Base-by-base conservation (phyloP, 2,888 invertebrate species). In the Rhopalosiphum nymphaeae region DNA sequence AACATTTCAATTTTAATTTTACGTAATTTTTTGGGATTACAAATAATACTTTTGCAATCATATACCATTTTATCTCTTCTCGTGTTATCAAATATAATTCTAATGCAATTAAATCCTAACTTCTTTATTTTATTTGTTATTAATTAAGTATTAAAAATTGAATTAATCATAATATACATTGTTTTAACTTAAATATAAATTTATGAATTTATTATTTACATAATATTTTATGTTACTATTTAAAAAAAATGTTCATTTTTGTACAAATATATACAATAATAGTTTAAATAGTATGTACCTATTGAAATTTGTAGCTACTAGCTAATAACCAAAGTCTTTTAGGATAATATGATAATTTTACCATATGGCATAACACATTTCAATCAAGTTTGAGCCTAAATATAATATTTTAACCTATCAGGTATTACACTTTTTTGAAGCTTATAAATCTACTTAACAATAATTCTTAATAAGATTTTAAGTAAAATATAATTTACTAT, bases 291-390 rank as follows among this genome's bases (percentile, higher is more conserved):
- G n/a, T 36, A n/a, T 36, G 16, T 16, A 78, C 57, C 61, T 61
- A 61, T 61, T 26, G 29, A 9, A 29, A 36, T 78, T 21, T 78
- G 21, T 78, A 36, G 36, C 78, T 78, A 36, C 36, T 36, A 36
- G 21, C 0, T 36, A 36, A 16, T 53, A 53, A 36, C 78, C n/a
- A 1, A 67, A 7, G n/a, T 16, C 1, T 78, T 36, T 36, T 78
- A 36, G 36, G 36, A 78, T 78, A 78, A 21, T 78, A 78, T 78
- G 36, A 78, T 78, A 78, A 78, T 78, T 78, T 78, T 78, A 36
- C 78, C 78, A 78, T 78, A 36, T 78, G 78, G 36, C 21, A 78
- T 78, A 78, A 78, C 78, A 78, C 21, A 78, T 78, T 78, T 78
- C 21, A 78, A 67, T 78, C 9, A 36, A 36, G 21, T 36, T 21